A percentile compares a stretch with the other conserved stretches of the same genome.
Evolutionary conservation across 2,797 vertebrate species (phyloP).

Genomic region (Notoglanidium macrostoma): DNA sequence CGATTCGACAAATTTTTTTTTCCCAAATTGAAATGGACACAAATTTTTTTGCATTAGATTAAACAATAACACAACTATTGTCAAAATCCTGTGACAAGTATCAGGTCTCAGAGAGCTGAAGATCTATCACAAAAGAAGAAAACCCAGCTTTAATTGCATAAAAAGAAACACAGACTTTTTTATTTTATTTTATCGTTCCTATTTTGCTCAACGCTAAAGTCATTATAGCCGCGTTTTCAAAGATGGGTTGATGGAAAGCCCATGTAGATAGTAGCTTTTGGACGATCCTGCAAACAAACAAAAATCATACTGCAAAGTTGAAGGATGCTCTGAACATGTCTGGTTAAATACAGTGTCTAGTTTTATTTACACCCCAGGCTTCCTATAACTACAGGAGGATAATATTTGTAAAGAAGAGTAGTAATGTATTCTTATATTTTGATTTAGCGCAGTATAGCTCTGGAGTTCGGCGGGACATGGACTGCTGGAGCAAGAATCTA

Average conservation of each 20-base stretch:
- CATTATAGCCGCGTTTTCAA: not conserved
- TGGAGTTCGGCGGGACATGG: too few relatives aligned
- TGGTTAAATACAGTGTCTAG: not conserved
- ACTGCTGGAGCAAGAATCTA: not conserved
- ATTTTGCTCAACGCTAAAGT: too few relatives aligned
- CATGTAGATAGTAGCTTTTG: not conserved
- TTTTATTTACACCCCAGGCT: not conserved
- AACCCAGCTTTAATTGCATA: too few relatives aligned
- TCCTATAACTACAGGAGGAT: not conserved
- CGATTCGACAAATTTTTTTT: too few relatives aligned
- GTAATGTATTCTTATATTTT: not conserved
- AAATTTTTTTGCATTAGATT: too few relatives aligned
- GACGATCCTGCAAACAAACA: not conserved
- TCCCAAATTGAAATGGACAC: too few relatives aligned
- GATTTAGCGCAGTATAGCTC: not conserved
- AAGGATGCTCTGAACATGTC: not conserved
- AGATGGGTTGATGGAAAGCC: not conserved
- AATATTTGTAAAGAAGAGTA: not conserved
- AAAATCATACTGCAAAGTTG: not conserved
- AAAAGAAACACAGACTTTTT: too few relatives aligned
- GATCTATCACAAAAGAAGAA: too few relatives aligned
- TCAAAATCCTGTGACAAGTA: too few relatives aligned
- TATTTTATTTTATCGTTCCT: too few relatives aligned
- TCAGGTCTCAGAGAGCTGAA: too few relatives aligned
- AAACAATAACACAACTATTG: too few relatives aligned